Evolutionary conservation across 92 coral and sea anemone genomes (phyloP), one percentile per base, ranked within the genome.

Genomic region (Umimayanthus kanabou): DNA sequence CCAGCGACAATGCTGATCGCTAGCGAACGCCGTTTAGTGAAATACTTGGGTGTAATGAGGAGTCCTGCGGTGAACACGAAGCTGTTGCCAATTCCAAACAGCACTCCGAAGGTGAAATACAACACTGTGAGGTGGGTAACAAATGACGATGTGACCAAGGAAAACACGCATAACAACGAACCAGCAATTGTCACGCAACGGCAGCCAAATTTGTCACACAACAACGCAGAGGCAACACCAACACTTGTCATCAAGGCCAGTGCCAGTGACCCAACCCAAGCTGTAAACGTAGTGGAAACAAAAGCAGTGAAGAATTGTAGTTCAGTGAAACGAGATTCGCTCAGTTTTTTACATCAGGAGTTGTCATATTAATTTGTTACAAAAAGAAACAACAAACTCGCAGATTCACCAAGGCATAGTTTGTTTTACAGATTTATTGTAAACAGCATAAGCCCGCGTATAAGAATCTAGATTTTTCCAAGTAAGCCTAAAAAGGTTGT

Each of bases 251-350:
- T 90, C 82, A 80, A 66, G 11, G 87, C 92, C n/a, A 90, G 87
- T 2, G 92, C 87, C 6, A 90, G 87, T 7, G 92, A 90, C 26
- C 92, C 88, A 8, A 90, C 89, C 89, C 89, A 90, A 23, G 89
- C 92, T 90, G 85, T 65, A 65, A n/a, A 39, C 9, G 58, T 20
- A 15, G 22, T 4, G 77, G 25, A 22, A 20, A 22, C 69, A 61
- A 22, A 61, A 61, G 23, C 9, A 20, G 23, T 61, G 25, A 61
- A 61, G 11, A 18, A 2, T 5, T 20, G 6, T 18, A 61, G 1
- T 61, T 3, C 6, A 61, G 26, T 18, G 4, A 22, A 61, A 61
- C 0, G 22, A 61, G 25, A 61, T 20, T 61, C n/a, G 6, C 25
- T 61, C 69, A 22, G 26, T 53, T 18, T 61, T 61, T 61, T 61